Evolutionary conservation across 1,140 invertebrate species (phyloP).

Genomic region (Ridgeia piscesae): DNA sequence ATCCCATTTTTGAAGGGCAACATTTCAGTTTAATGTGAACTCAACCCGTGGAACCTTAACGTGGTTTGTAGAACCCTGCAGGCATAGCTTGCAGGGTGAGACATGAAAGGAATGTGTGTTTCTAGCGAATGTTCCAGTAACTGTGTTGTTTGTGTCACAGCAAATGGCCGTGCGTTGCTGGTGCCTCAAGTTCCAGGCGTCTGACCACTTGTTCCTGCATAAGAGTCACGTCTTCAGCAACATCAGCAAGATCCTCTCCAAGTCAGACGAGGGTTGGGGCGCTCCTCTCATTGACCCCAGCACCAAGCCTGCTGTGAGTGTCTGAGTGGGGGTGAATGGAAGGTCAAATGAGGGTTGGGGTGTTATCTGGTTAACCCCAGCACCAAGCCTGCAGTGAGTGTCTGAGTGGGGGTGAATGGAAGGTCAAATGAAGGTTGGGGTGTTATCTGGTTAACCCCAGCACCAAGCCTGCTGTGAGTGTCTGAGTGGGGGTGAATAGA

Average conservation of each 20-base stretch:
- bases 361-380: background rate
- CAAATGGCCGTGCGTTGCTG: conserved; percentile 92
- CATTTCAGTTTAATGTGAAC: no score
- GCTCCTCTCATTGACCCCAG: conserved; percentile 2
- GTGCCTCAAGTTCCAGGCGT: conserved; percentile 82
- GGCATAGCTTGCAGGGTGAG: no score
- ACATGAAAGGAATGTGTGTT: background rate
- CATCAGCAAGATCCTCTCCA: conserved; percentile 92
- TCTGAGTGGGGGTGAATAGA: conserved; percentile 22
- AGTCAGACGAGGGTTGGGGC: conserved; percentile 76
- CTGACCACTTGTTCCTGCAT: conserved; percentile 92
- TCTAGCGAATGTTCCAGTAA: background rate
- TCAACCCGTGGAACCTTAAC: no score
- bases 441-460: background rate
- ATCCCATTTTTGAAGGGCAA: no score
- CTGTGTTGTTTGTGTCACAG: conserved; percentile 55
- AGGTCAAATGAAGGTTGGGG: background rate
- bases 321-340: conserved; percentile 26
- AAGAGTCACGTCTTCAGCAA: conserved; percentile 91
- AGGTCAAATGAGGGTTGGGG: conserved; percentile 2
- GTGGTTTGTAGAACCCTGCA: no score
- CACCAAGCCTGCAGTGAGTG: conserved; percentile 18
- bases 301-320: conserved; percentile 17
- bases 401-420: conserved; percentile 22
- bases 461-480: conserved; percentile 18